Evolutionary conservation across 1,140 invertebrate species (phyloP).

Genomic region (Cardiocondyla obscurior): DNA sequence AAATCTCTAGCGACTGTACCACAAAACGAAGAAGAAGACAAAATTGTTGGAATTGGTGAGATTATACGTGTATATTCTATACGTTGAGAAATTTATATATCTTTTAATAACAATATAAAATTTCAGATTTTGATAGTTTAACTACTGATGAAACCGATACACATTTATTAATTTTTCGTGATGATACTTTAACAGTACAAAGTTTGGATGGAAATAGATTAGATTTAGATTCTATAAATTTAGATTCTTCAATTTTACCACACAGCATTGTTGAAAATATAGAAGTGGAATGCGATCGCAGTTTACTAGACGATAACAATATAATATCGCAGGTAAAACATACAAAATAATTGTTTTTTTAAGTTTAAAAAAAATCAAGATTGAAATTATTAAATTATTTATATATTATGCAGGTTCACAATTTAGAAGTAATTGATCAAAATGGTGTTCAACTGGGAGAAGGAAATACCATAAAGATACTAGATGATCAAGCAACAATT

Average conservation of each 20-base stretch:
- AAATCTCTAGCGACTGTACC: conserved; percentile 70
- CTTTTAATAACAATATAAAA: conserved; percentile 19
- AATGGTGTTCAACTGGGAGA: conserved; percentile 70
- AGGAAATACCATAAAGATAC: conserved; percentile 72
- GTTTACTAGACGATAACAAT: conserved; percentile 74
- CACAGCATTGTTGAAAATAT: conserved; percentile 75
- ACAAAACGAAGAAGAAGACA: conserved; percentile 74
- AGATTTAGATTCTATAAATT: conserved; percentile 78
- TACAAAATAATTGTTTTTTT: background rate
- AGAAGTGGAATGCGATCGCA: conserved; percentile 73
- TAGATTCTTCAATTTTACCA: conserved; percentile 76
- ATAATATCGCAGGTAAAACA: conserved; percentile 76
- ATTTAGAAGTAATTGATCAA: conserved; percentile 78
- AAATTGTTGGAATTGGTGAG: conserved; percentile 80
- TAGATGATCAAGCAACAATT: conserved; percentile 72
- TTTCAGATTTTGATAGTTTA: conserved; percentile 77
- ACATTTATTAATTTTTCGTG: conserved; percentile 80
- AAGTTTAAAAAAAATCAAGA: background rate
- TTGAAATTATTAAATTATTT: background rate
- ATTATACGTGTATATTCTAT: background rate
- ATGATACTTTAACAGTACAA: conserved; percentile 78
- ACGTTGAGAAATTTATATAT: background rate
- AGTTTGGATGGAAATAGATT: conserved; percentile 75
- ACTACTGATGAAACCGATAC: conserved; percentile 76
- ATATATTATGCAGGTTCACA: conserved; percentile 71